Evolutionary conservation across 1,140 invertebrate species (phyloP).

Genomic region (Caerostris extrusa): DNA sequence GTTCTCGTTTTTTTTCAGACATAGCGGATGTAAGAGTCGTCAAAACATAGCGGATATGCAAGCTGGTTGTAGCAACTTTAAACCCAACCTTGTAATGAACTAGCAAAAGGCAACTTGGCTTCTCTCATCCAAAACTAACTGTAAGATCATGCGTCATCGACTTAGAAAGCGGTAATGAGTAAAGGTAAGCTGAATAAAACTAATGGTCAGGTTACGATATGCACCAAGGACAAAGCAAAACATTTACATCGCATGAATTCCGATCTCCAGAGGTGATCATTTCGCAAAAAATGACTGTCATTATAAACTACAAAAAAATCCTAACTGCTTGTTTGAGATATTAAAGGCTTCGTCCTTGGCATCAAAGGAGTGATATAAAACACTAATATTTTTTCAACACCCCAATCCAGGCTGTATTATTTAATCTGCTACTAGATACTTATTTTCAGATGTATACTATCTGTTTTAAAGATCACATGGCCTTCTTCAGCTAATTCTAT

Average conservation of each 20-base stretch:
- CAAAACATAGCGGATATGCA: background rate
- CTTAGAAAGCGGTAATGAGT: constrained; percentile 9
- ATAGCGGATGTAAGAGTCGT: background rate
- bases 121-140: background rate
- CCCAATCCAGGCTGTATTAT: background rate
- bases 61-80: background rate
- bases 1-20: background rate
- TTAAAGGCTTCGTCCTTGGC: background rate
- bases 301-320: constrained; percentile 1
- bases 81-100: constrained; percentile 4
- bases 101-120: background rate
- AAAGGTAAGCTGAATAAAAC: background rate
- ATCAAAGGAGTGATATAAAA: constrained; percentile 4
- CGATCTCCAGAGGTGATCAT: background rate
- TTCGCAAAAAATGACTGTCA: background rate
- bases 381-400: background rate
- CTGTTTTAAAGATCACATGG: background rate
- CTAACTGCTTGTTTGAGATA: background rate
- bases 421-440: background rate
- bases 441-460: background rate
- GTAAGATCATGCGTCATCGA: background rate
- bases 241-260: background rate
- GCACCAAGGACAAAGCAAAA: constrained; percentile 16
- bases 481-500: too few species aligned
- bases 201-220: constrained; percentile 30